Percentiles rank a stretch among this genome's conserved stretches.
These are phyloP conservation scores for Tethea ocularis DNA, from an alignment of 2,888 invertebrate species.

Conservation along the genomic window DNA sequence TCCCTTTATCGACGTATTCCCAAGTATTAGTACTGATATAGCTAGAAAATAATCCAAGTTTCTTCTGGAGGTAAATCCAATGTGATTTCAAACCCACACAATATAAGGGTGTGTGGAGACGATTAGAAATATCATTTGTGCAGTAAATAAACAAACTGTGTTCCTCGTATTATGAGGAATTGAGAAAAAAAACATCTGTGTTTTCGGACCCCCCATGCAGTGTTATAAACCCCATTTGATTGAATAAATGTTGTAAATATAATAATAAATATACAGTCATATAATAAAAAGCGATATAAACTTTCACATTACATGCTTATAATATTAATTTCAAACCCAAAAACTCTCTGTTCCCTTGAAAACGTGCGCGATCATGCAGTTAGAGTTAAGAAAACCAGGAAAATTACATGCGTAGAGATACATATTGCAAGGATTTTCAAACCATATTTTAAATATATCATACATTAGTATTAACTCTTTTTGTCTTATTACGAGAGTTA, in stretches of 20 bases:
- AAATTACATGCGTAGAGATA: not conserved
- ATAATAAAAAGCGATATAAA: conserved; percentile 32
- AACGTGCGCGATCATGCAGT: not conserved
- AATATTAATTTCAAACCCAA: not conserved
- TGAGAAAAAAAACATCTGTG: not conserved
- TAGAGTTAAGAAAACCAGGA: not conserved
- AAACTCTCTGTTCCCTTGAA: not conserved
- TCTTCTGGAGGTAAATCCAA: not conserved
- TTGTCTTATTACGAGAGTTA: too few species aligned
- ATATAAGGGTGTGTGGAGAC: not conserved
- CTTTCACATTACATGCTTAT: conserved; percentile 4
- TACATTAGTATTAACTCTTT: too few species aligned
- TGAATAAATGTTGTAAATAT: conserved; percentile 6
- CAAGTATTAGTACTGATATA: not conserved
- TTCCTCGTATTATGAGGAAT: not conserved
- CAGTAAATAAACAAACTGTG: not conserved
- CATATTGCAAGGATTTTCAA: not conserved
- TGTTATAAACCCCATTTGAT: conserved; percentile 10
- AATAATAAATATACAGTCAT: conserved; percentile 16
- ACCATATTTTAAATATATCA: too few species aligned
- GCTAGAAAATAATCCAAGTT: not conserved
- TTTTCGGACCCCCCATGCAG: conserved; percentile 6
- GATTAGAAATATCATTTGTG: not conserved
- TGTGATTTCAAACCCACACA: not conserved
- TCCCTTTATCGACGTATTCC: not conserved